Evolutionary conservation across 2,888 invertebrate genomes (phyloP).

Genomic region (Scaptomyza caliginosa): DNA sequence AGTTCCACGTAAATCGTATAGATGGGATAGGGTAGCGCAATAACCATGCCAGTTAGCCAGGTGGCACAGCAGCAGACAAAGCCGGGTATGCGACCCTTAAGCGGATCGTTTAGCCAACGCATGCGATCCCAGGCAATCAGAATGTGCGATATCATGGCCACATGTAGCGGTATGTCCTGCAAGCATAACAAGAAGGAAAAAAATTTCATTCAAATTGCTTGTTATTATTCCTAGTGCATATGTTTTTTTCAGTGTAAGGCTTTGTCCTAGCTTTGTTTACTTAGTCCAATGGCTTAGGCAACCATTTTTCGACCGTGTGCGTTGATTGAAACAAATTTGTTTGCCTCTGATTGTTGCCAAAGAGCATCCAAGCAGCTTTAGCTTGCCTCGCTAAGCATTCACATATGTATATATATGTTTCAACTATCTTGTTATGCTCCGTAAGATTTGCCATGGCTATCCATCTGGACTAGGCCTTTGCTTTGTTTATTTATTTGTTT

Average conservation of each 20-base stretch:
- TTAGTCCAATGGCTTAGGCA: conserved; percentile 47
- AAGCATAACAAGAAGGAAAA: conserved; percentile 30
- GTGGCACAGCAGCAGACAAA: conserved; percentile 88
- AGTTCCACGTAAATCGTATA: conserved; percentile 90
- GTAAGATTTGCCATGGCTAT: conserved; percentile 37
- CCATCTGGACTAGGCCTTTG: conserved; percentile 19
- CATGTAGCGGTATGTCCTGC: conserved; percentile 89
- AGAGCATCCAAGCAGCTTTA: neutral
- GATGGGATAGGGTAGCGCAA: conserved; percentile 89
- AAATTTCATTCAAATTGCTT: too few species aligned
- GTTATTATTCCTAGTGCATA: too few species aligned
- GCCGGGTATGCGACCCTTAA: conserved; percentile 87
- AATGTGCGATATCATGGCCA: conserved; percentile 88
- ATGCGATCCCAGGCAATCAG: conserved; percentile 89
- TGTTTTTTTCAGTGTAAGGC: neutral
- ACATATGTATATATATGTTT: conserved; percentile 6
- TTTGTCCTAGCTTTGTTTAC: conserved; percentile 37
- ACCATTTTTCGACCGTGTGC: conserved; percentile 54
- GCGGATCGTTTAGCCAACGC: conserved; percentile 87
- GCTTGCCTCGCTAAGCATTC: conserved; percentile 13
- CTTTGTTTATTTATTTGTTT: conserved; percentile 43
- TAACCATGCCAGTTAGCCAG: conserved; percentile 89
- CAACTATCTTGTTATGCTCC: conserved; percentile 30
- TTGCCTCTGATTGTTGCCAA: conserved; percentile 45
- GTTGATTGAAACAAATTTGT: conserved; percentile 66